Conservation (phyloP, 2,113 vertebrate species). For the Otus sunia region DNA sequence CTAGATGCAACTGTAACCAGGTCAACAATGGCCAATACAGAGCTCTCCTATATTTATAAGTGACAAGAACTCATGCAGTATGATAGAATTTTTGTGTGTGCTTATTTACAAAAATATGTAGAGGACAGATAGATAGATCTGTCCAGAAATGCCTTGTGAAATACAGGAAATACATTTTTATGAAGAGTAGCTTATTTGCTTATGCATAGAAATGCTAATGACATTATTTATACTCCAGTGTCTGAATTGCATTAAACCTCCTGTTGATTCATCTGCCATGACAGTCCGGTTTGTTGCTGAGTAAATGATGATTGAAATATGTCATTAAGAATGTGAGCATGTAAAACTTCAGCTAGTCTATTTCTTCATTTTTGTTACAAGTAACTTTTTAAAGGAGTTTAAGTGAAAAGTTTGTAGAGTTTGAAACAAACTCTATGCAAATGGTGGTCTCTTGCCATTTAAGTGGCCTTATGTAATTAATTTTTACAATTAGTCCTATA, state of each 20-base stretch:
- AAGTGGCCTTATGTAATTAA: neutral
- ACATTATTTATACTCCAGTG: neutral
- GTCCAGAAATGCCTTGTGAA: neutral
- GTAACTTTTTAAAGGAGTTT: neutral
- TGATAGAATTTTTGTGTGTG: neutral
- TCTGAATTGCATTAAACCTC: neutral
- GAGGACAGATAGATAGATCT: neutral
- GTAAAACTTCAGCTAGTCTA: neutral
- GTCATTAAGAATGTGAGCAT: neutral
- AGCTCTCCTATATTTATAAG: neutral
- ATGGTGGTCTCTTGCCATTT: neutral
- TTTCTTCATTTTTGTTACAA: neutral
- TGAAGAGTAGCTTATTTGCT: neutral
- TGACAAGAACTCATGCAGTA: neutral
- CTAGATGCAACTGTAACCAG: neutral
- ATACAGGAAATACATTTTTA: neutral
- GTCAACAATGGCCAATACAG: neutral
- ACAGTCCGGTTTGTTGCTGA: neutral
- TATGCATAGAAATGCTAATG: neutral
- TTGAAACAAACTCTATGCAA: neutral
- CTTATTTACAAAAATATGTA: neutral
- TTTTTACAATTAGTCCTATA: neutral
- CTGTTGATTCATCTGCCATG: neutral
- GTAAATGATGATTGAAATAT: neutral
- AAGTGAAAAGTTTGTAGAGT: neutral